Percentiles rank a stretch among this genome's conserved stretches.
These are phyloP conservation scores for Euleptes europaea DNA, from an alignment of 2,113 vertebrate genomes.

Conservation along the genomic window DNA sequence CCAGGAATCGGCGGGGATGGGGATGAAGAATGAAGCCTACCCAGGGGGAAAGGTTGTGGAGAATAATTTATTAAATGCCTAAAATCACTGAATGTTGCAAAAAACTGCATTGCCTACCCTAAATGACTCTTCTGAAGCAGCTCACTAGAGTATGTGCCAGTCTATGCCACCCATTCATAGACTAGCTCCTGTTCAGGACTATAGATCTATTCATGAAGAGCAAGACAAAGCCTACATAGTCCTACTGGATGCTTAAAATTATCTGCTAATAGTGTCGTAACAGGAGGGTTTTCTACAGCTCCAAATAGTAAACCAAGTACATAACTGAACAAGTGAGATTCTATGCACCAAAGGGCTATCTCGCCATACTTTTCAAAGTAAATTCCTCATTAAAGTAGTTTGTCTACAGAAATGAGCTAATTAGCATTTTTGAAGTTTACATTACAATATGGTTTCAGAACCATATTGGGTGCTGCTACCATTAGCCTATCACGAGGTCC, in stretches of 20 bases:
- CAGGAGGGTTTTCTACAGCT: neutral
- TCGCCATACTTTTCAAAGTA: neutral
- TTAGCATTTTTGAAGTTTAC: neutral
- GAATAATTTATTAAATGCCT: neutral
- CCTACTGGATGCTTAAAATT: neutral
- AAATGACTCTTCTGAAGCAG: neutral
- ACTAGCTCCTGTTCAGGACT: neutral
- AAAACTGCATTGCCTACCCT: neutral
- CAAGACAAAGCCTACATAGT: neutral
- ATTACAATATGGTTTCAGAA: neutral
- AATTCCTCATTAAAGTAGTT: neutral
- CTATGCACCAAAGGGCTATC: constrained; percentile 6
- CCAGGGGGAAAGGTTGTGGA: neutral
- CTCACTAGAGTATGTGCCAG: neutral
- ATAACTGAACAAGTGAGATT: neutral
- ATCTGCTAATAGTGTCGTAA: neutral
- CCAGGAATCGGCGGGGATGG: too few species aligned
- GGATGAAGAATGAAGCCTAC: too few species aligned
- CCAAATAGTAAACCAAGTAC: neutral
- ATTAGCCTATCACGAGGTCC: neutral
- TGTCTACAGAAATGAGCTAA: neutral
- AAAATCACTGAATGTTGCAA: neutral
- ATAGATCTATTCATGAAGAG: neutral
- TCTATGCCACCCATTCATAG: neutral
- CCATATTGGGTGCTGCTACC: neutral